These are phyloP conservation scores for Lycaena phlaeas DNA, from an alignment of 2,888 invertebrate species.

Conservation along the genomic window DNA sequence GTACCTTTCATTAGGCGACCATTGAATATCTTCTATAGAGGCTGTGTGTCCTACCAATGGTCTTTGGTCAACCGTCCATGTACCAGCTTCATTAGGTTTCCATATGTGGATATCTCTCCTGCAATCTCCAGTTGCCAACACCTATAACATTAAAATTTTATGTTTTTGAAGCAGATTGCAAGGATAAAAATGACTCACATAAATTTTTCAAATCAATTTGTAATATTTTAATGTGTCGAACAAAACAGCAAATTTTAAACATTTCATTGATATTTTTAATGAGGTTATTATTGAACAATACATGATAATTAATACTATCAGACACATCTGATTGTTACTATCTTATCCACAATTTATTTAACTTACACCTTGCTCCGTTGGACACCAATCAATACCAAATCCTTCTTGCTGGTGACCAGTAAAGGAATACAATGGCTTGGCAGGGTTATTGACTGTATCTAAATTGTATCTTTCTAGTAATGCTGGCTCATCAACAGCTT, in stretches of 20 bases:
- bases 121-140: slow-evolving; percentile 94
- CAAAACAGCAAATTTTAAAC: too few relatives aligned
- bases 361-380: slow-evolving; percentile 81
- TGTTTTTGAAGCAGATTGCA: too few relatives aligned
- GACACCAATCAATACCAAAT: slow-evolving; percentile 95
- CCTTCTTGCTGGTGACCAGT: slow-evolving; percentile 95
- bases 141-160: slow-evolving; percentile 57
- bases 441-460: slow-evolving; percentile 65
- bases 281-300: not conserved
- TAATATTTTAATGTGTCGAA: too few relatives aligned
- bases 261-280: too few relatives aligned
- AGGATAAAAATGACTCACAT: too few relatives aligned
- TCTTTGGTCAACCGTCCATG: slow-evolving; percentile 93
- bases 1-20: slow-evolving; percentile 95
- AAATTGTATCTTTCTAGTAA: slow-evolving; percentile 76
- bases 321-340: not conserved
- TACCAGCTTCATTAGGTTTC: slow-evolving; percentile 83
- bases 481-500: slow-evolving; percentile 82
- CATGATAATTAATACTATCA: too few relatives aligned
- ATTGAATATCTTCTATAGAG: slow-evolving; percentile 98
- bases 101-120: slow-evolving; percentile 94
- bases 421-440: slow-evolving; percentile 87
- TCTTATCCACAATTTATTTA: too few relatives aligned
- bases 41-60: slow-evolving; percentile 90
- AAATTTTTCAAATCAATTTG: too few relatives aligned